Evolutionary conservation across 2,113 vertebrate species (phyloP), one percentile per base, ranked within the genome.

Genomic region (Spea bombifrons): DNA sequence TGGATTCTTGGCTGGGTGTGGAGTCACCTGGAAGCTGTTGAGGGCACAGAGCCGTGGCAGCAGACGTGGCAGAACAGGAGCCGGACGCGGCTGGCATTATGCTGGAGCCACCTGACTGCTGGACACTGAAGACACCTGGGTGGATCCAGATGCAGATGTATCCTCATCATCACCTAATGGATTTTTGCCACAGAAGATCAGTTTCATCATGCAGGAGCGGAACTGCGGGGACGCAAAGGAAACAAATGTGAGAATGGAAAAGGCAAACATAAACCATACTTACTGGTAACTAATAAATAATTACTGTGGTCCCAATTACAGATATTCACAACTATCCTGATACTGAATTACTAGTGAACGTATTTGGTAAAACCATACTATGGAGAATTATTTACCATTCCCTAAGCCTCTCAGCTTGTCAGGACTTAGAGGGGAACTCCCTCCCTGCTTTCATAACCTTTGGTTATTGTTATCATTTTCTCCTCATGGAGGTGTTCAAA

Each of bases 91-190:
- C 17, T 59, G 71, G 65, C 44, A 61, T 82, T 85, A 86, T 8
- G 83, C 81, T 0, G 84, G 84, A 13, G 84, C 75, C 59, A 85
- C 84, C 69, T 85, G 84, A 78, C 84, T 84, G 71, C 75, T 78
- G 74, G 84, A 83, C 46, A 92, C 90, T 75, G 90, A 90, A 15
- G 92, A 92, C 80, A 93, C 89, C 87, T 93, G 90, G 63, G 92
- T 92, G 55, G 84, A 81, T 9, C 90, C 89, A 7, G 89, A 86
- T 30, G 75, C 64, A 43, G 88, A 47, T 12, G 89, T 82, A 17
- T 88, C 83, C 3, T 92, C 89, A 0, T 92, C 90, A 7, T 90
- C 89, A 0, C 83, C 84, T 16, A 86, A 83, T 16, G 66, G 81
- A 47, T 87, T 85, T 83, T 89, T 90, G 47, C 90, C 90, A 59